Evolutionary conservation across 2,888 invertebrate genomes (phyloP), one percentile per base, ranked within the genome.

Genomic region (Oegoconia quadripuncta): DNA sequence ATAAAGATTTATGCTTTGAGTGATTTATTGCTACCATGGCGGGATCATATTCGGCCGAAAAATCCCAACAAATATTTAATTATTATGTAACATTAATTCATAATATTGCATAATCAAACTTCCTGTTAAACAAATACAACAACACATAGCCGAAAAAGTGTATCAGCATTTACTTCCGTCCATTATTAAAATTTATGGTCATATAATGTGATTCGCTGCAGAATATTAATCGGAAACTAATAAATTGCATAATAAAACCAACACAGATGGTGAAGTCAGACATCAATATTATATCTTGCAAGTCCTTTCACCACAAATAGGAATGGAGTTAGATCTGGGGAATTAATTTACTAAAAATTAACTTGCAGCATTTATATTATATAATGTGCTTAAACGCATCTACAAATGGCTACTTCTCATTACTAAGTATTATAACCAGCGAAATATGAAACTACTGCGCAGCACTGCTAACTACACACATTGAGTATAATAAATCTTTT

Each of bases 141-240:
- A 49, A 42, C 47, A 42, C 49, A 47, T 45, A 50, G 57, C 25
- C 27, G 31, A 53, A 50, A 50, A 46, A 31, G 35, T 18, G 52
- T 48, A 55, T 45, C 40, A 52, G 43, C 49, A 45, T 48, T 37
- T 41, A 45, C 57, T 64, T 69, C 70, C 68, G 64, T 50, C 53
- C 46, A 49, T 55, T 59, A 60, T 55, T 46, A 23, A 47, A 50
- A 59, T 63, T 44, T 48, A 61, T 57, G 49, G 39, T 43, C 47
- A 39, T 40, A 34, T 40, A 41, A 48, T 41, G 36, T 42, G 39
- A 36, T 42, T 29, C 44, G 42, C 37, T 23, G 39, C 41, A 42
- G 64, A 65, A 66, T 72, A 71, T 52, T 58, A 63, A 65, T 48
- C 31, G 41, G 27, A 41, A 55, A 5, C 8, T 27, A 50, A 54